Conservation (phyloP, 1,140 invertebrate genomes). For the Bombus ignitus region DNA sequence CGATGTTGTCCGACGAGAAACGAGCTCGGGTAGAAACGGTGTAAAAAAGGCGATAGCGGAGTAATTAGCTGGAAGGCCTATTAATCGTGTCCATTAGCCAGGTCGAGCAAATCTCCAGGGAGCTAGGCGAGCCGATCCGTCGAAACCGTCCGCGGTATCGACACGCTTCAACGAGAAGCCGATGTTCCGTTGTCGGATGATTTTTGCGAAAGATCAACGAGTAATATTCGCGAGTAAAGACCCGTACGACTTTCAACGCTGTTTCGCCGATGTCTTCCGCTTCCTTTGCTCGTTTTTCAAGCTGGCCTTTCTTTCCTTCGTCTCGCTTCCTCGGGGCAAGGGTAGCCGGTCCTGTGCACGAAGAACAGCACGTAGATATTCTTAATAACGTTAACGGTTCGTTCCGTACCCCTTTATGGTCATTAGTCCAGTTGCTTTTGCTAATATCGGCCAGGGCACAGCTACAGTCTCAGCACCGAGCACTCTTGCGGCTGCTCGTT, state of each 20-base stretch:
- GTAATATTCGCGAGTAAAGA: constrained; percentile 7
- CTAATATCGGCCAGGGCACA: constrained; percentile 46
- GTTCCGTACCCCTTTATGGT: constrained; percentile 56
- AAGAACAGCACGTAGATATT: constrained; percentile 60
- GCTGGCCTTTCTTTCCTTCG: background rate
- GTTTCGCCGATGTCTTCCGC: background rate
- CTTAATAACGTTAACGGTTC: constrained; percentile 64
- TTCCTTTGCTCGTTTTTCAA: background rate
- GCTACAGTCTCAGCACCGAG: no score
- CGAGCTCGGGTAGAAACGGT: background rate
- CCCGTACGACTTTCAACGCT: background rate
- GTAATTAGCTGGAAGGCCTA: constrained; percentile 39
- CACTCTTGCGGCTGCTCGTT: constrained; percentile 29
- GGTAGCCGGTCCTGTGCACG: background rate
- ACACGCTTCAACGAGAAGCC: constrained; percentile 32
- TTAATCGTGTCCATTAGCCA: constrained; percentile 44
- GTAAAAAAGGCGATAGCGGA: constrained; percentile 11
- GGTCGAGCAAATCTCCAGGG: background rate
- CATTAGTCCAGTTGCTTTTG: constrained; percentile 50
- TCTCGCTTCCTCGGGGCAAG: background rate
- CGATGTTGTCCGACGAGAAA: background rate
- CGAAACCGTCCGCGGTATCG: background rate
- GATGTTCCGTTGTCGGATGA: constrained; percentile 1
- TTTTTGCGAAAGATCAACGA: background rate
- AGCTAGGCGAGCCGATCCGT: background rate